Conservation (phyloP, 1,140 invertebrate genomes). For the Ostrea denselamellosa region DNA sequence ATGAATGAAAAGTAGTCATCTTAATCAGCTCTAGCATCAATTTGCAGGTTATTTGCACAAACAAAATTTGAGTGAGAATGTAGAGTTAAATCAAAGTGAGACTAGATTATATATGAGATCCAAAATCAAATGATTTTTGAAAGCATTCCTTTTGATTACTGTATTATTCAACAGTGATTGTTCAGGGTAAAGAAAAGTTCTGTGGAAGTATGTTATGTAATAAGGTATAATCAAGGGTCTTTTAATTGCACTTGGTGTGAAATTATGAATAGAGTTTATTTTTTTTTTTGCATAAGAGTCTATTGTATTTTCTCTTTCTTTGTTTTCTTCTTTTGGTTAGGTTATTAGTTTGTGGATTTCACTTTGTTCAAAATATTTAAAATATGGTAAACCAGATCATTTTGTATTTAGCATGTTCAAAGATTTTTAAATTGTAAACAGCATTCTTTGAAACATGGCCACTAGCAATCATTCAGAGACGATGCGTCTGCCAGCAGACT, state of each 20-base stretch:
- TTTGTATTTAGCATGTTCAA: not conserved
- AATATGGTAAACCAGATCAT: slow-evolving; percentile 5
- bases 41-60: no score
- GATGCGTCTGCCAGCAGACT: not conserved
- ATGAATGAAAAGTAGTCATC: no score
- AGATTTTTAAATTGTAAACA: not conserved
- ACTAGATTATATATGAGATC: no score
- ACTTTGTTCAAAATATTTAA: not conserved
- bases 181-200: not conserved
- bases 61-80: no score
- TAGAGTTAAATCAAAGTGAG: no score
- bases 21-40: no score
- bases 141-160: not conserved
- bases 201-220: not conserved
- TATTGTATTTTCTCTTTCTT: slow-evolving; percentile 18
- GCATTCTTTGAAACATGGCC: not conserved
- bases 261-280: not conserved
- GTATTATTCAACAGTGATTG: not conserved
- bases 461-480: not conserved
- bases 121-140: not conserved
- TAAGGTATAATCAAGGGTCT: not conserved
- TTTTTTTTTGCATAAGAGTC: not conserved
- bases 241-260: slow-evolving; percentile 11
- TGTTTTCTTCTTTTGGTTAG: not conserved
- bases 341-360: not conserved